phyloP scores from a whole-genome alignment of 2,113 vertebrate species.

The Collichthys lucidus region DNA sequence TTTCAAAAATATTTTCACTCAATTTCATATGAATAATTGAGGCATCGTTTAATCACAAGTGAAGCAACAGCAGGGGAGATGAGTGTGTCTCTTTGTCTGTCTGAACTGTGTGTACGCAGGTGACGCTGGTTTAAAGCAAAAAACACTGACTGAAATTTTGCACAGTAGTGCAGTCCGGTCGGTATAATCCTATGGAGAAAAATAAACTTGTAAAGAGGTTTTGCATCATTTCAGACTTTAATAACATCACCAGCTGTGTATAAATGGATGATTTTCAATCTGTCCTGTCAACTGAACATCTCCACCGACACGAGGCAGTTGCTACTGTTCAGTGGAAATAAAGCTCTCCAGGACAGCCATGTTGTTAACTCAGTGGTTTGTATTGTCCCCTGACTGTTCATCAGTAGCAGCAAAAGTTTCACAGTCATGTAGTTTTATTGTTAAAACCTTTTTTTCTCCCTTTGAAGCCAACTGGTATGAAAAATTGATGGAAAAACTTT shows the following conservation, averaged over 20 bases:
- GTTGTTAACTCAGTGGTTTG: background rate
- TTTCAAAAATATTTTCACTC: conserved; percentile 16
- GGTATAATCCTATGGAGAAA: conserved; percentile 5
- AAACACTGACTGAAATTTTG: conserved; percentile 13
- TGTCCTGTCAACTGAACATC: background rate
- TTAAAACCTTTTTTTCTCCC: background rate
- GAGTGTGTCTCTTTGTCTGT: conserved; percentile 6
- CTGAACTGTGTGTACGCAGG: conserved; percentile 21
- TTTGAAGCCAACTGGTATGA: background rate
- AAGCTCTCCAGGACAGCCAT: background rate
- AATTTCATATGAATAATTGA: conserved; percentile 63
- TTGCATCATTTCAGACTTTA: background rate
- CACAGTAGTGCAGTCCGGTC: background rate
- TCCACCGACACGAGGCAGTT: background rate
- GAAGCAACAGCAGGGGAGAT: background rate
- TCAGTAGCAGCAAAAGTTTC: background rate
- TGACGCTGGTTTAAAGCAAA: conserved; percentile 18
- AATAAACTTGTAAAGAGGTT: conserved; percentile 5
- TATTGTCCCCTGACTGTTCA: background rate
- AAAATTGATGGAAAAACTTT: background rate
- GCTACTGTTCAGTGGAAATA: background rate
- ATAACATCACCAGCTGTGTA: background rate
- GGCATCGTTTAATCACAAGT: conserved; percentile 34
- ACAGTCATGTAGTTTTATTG: background rate
- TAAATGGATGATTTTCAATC: background rate